Conservation (phyloP, 2,797 vertebrate species). For the Mormyrus proboscirostris region DNA sequence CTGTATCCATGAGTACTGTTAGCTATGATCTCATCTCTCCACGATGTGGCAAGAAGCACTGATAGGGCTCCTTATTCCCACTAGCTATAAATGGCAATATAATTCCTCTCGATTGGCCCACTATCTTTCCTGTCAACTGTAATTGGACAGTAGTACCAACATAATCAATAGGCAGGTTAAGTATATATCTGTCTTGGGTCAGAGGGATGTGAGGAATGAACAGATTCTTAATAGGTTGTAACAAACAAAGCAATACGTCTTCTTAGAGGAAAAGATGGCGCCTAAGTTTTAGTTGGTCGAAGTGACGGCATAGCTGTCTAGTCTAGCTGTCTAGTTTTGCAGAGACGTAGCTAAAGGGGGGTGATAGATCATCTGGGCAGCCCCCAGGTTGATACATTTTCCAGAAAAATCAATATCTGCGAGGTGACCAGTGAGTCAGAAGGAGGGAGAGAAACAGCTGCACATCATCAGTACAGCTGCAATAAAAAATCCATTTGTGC, state of each 20-base stretch:
- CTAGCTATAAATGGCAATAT: neutral
- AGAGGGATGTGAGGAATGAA: neutral
- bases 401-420: neutral
- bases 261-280: neutral
- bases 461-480: neutral
- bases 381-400: neutral
- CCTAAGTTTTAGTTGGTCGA: neutral
- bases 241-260: neutral
- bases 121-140: neutral
- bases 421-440: neutral
- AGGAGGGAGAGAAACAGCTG: neutral
- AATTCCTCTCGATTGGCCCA: neutral
- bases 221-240: neutral
- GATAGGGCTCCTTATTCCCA: neutral
- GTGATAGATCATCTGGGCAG: neutral
- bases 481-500: constrained; percentile 7
- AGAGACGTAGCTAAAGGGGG: neutral
- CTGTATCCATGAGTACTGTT: neutral
- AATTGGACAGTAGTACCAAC: neutral
- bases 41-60: neutral
- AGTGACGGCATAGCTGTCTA: neutral
- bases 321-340: neutral
- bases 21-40: neutral
- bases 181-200: neutral
- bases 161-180: neutral